Base-by-base conservation (phyloP, 2,888 invertebrate species). In the Acanthosepion esculentum region DNA sequence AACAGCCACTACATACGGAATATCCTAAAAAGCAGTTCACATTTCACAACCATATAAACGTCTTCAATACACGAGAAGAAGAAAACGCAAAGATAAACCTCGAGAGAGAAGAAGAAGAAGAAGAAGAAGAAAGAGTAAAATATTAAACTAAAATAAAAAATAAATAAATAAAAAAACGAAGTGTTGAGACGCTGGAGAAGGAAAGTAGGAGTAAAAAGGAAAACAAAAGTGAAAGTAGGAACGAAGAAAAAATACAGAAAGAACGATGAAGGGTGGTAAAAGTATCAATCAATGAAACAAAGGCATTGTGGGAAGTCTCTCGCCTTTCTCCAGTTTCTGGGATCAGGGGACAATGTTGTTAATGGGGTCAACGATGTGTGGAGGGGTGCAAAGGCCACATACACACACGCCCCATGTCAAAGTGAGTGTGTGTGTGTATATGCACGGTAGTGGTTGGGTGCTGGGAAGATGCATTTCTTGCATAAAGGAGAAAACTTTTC, bases 281-380 rank as follows among this genome's bases (percentile, higher is more conserved):
- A 91, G 29, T 48, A 48, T 50, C 64, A 41, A 91, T 33, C 48
- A 23, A 48, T 78, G n/a, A 78, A 78, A 78, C 78, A 78, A 78
- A 78, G 78, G n/a, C 78, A 78, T 78, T 78, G 78, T 78, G 78
- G 78, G 78, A 78, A 78, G 78, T 78, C 78, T 78, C 78, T 78
- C 78, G 78, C 78, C 78, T 78, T 78, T 78, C 78, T n/a, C 78
- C n/a, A 33, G 78, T 78, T n/a, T 33, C n/a, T 78, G 78, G 78
- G n/a, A 78, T 78, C n/a, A 78, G 78, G 78, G 78, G 78, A 78
- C 78, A 78, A 78, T 78, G 78, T 78, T 78, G 78, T 78, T 78
- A 78, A 78, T 78, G 78, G 78, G 78, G 78, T 78, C 78, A 78
- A 78, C 78, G 78, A 78, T 78, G 78, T 78, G 78, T 78, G 18